A percentile compares a stretch with the other conserved stretches of the same genome.
Evolutionary conservation across 30 jellyfish, hydroid and myxozoan species (phyloP).

Genomic region (Turritopsis dohrnii): DNA sequence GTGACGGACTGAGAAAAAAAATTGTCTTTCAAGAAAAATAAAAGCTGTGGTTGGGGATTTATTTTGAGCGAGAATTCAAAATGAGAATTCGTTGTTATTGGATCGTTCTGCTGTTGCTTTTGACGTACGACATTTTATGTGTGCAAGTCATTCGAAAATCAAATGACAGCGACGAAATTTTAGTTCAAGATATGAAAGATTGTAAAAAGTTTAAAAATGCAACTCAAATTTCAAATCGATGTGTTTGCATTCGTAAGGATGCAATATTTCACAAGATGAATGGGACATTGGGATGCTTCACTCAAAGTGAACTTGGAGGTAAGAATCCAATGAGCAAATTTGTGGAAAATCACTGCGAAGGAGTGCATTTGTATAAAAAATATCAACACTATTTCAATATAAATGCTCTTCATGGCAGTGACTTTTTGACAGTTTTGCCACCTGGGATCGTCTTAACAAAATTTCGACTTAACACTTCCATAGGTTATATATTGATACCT

Average conservation of each 20-base stretch:
- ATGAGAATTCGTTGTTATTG: not conserved
- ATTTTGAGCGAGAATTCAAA: not conserved
- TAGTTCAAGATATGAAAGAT: not conserved
- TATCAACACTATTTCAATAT: not conserved
- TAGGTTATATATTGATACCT: too few relatives aligned
- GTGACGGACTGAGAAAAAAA: too few relatives aligned
- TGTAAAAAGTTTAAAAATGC: not conserved
- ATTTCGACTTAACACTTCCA: too few relatives aligned
- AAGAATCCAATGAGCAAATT: too few relatives aligned
- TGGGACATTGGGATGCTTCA: not conserved
- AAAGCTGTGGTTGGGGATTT: not conserved
- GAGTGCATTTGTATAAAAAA: not conserved
- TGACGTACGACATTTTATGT: not conserved
- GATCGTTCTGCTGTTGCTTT: not conserved
- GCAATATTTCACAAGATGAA: not conserved
- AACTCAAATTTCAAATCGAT: not conserved
- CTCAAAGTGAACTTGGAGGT: not conserved
- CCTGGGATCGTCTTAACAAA: too few relatives aligned
- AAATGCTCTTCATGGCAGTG: too few relatives aligned
- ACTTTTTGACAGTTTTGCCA: too few relatives aligned
- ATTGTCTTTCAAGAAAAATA: too few relatives aligned
- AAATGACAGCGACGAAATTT: not conserved
- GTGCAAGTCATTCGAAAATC: not conserved
- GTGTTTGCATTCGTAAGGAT: not conserved
- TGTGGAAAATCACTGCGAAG: too few relatives aligned